Conservation (phyloP, 1,140 invertebrate species). For the Aradophagus sp. region DNA sequence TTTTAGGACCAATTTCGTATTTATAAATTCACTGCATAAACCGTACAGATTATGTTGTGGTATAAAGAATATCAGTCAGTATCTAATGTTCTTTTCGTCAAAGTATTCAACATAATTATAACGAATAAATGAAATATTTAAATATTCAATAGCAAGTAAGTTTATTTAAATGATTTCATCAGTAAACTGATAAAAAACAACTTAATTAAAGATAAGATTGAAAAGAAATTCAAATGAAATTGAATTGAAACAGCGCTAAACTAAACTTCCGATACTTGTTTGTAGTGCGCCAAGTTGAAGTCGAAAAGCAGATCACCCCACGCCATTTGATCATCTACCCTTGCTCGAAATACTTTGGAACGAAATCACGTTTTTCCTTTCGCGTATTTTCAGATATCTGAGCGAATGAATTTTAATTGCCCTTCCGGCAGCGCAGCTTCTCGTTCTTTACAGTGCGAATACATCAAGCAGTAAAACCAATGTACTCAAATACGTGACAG, state of each 20-base stretch:
- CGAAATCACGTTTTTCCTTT: slow-evolving; percentile 62
- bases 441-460: slow-evolving; percentile 53
- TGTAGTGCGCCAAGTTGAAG: slow-evolving; percentile 40
- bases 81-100: no score
- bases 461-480: slow-evolving; percentile 60
- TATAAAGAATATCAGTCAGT: no score
- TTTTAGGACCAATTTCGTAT: no score
- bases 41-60: no score
- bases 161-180: no score
- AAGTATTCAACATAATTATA: no score
- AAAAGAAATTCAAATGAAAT: no score
- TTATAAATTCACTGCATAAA: no score
- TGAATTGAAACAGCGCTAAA: slow-evolving; percentile 21
- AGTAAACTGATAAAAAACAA: no score
- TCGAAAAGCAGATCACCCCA: slow-evolving; percentile 43
- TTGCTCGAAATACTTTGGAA: slow-evolving; percentile 56
- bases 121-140: no score
- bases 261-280: slow-evolving; percentile 47
- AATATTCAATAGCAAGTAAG: no score
- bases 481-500: slow-evolving; percentile 57
- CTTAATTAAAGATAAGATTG: no score
- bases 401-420: slow-evolving; percentile 64
- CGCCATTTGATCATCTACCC: slow-evolving; percentile 32
- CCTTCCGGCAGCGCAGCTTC: slow-evolving; percentile 54
- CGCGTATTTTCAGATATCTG: slow-evolving; percentile 58